phyloP scores from a whole-genome alignment of 2,113 vertebrate species.

The Clarias macrocephalus region DNA sequence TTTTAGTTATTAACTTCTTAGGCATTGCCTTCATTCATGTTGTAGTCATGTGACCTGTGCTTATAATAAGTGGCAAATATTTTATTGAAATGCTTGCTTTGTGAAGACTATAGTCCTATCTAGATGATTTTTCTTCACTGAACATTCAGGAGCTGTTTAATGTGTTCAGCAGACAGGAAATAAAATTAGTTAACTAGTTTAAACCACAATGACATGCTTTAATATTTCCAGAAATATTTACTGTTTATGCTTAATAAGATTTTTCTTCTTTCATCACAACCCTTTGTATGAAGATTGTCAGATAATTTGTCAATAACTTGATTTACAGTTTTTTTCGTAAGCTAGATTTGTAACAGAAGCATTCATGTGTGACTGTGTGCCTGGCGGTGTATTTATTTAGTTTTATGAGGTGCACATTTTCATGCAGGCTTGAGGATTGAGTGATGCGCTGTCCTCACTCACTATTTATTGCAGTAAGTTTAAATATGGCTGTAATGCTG shows the following conservation, averaged over 20 bases:
- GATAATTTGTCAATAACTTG: not conserved
- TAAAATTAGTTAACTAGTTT: conserved; percentile 19
- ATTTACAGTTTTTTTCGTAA: not conserved
- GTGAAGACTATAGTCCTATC: not conserved
- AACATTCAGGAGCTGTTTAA: conserved; percentile 5
- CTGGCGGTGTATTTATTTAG: not conserved
- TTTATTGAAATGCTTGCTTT: not conserved
- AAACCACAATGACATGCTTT: conserved; percentile 9
- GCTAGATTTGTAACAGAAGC: not conserved
- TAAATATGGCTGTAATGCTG: conserved; percentile 3
- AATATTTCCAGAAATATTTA: not conserved
- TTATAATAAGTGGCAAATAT: not conserved
- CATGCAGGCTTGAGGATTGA: not conserved
- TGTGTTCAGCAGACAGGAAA: not conserved
- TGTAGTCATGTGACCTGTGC: not conserved
- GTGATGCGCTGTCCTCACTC: not conserved
- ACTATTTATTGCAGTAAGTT: not conserved
- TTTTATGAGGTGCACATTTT: not conserved
- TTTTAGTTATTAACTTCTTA: not conserved
- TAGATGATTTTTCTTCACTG: conserved; percentile 14
- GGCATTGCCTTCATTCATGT: not conserved
- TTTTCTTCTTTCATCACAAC: not conserved
- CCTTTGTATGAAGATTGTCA: not conserved
- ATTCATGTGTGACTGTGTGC: not conserved
- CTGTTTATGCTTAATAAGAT: not conserved